These are phyloP conservation scores for Hydrophis major DNA, from an alignment of 2,797 vertebrate genomes.

Conservation along the genomic window DNA sequence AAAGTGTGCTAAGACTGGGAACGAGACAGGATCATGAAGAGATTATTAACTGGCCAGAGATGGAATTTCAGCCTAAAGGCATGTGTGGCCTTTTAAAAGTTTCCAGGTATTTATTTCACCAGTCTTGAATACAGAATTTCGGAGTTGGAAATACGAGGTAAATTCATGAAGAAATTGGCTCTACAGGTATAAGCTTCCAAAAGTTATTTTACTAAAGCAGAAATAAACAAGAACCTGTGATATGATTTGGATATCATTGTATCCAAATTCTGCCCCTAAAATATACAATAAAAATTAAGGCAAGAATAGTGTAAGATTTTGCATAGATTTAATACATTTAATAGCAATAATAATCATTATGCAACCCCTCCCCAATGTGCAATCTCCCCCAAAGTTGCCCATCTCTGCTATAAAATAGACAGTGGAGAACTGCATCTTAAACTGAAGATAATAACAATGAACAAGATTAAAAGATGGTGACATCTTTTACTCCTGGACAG, in stretches of 20 bases:
- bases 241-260: not conserved
- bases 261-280: not conserved
- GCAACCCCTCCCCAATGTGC: not conserved
- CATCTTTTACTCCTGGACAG: not conserved
- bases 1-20: slow-evolving; percentile 27
- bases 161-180: fast-evolving
- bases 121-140: slow-evolving; percentile 3
- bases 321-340: not conserved
- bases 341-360: not conserved
- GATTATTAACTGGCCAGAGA: slow-evolving; percentile 38
- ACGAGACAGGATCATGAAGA: slow-evolving; percentile 35
- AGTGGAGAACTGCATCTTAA: not conserved
- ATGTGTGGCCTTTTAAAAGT: slow-evolving; percentile 16
- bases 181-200: not conserved
- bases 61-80: slow-evolving; percentile 32
- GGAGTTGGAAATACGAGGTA: not conserved
- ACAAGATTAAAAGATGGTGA: not conserved
- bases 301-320: not conserved
- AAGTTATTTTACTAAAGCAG: slow-evolving; percentile 2
- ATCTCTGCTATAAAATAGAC: slow-evolving; percentile 2
- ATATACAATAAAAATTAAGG: not conserved
- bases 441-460: not conserved
- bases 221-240: not conserved
- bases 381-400: not conserved
- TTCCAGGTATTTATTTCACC: slow-evolving; percentile 4